Percentiles rank a stretch among this genome's conserved stretches.
phyloP scores from a whole-genome alignment of 2,113 vertebrate species.

The Nesogale talazaci region DNA sequence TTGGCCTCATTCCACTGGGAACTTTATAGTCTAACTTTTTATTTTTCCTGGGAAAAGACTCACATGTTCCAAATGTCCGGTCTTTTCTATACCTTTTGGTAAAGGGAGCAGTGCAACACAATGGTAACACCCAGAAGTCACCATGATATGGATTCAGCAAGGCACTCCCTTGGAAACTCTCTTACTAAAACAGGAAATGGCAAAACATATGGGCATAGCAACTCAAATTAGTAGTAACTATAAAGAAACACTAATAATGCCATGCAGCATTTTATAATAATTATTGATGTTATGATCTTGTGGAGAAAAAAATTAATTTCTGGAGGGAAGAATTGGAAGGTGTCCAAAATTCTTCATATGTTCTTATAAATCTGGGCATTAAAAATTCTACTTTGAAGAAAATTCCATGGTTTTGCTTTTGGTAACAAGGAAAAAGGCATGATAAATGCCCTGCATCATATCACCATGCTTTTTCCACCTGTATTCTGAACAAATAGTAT shows the following conservation, averaged over 20 bases:
- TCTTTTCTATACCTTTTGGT: conserved; percentile 19
- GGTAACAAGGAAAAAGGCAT: not conserved
- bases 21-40: conserved; percentile 74
- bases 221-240: not conserved
- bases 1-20: conserved; percentile 72
- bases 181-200: not conserved
- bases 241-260: not conserved
- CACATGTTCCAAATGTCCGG: conserved; percentile 75
- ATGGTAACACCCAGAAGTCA: not conserved
- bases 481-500: not conserved
- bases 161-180: not conserved
- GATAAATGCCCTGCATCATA: not conserved
- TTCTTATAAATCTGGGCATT: not conserved
- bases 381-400: conserved; percentile 22
- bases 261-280: not conserved
- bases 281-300: not conserved
- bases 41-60: conserved; percentile 78
- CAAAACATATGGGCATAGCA: not conserved
- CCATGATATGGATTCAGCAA: not conserved
- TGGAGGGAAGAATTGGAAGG: not conserved
- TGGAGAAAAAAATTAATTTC: conserved; percentile 10
- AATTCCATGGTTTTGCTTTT: conserved; percentile 10
- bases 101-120: not conserved
- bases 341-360: not conserved
- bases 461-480: not conserved